Percentiles rank a stretch among this genome's conserved stretches.
phyloP scores from a whole-genome alignment of 2,113 vertebrate species.

The Osmerus mordax region DNA sequence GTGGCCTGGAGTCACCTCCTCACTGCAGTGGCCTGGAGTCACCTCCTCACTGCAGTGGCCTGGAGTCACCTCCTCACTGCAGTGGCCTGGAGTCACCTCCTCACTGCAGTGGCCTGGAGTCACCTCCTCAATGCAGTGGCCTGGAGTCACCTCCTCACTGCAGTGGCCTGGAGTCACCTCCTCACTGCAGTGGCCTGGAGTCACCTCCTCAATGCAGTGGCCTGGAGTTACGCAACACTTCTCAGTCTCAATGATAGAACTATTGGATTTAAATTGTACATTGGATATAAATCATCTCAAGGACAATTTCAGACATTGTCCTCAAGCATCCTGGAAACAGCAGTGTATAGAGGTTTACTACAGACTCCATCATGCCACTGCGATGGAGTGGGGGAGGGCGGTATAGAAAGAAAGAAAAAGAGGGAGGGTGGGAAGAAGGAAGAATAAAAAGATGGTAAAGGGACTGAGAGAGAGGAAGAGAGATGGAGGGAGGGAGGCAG shows the following conservation, averaged over 20 bases:
- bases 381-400: conserved; percentile 3
- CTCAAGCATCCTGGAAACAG: conserved; percentile 26
- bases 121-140: no score
- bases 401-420: neutral
- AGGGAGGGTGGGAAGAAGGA: conserved; percentile 2
- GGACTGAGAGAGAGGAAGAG: neutral
- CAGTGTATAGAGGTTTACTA: neutral
- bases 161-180: no score
- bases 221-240: no score
- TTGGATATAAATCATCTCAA: neutral
- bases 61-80: no score
- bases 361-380: neutral
- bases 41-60: no score
- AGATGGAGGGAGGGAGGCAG: conserved; percentile 1
- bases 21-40: no score
- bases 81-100: no score
- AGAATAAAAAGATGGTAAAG: conserved; percentile 4
- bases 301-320: conserved; percentile 21
- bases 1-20: no score
- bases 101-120: no score
- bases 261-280: conserved; percentile 31
- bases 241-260: conserved; percentile 39
- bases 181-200: no score
- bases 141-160: no score
- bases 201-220: no score